A percentile compares a stretch with the other conserved stretches of the same genome.
These are phyloP conservation scores for Diacarnus erythraeanus DNA, from an alignment of 37 sponge, comb jelly and placozoan species.

Conservation along the genomic window DNA sequence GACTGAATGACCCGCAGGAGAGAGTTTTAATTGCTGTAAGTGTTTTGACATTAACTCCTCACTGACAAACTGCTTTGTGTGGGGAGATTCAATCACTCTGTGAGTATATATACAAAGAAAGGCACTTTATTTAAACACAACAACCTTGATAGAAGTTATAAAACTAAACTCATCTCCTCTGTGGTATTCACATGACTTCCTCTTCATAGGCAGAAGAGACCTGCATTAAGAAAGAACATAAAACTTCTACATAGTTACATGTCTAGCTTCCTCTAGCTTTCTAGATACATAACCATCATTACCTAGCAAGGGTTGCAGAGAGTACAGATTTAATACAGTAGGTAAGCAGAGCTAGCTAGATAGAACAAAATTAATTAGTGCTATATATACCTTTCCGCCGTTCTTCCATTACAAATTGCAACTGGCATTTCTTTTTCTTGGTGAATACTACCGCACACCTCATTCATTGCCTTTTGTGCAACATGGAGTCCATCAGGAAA, in stretches of 20 bases:
- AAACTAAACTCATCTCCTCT: too few relatives aligned
- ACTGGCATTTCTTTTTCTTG: not conserved
- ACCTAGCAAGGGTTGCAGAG: too few relatives aligned
- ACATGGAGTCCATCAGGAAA: too few relatives aligned
- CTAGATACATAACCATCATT: too few relatives aligned
- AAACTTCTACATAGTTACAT: too few relatives aligned
- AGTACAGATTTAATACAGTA: too few relatives aligned
- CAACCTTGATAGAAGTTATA: too few relatives aligned
- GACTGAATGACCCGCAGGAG: too few relatives aligned
- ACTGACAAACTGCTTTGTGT: conserved; percentile 37
- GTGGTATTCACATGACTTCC: not conserved
- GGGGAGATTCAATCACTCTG: not conserved
- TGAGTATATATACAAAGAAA: too few relatives aligned
- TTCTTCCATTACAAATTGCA: not conserved
- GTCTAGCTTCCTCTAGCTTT: too few relatives aligned
- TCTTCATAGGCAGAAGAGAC: not conserved
- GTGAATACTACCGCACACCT: not conserved
- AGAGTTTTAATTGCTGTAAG: conserved; percentile 43
- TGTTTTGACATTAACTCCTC: conserved; percentile 43
- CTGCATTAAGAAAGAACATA: not conserved
- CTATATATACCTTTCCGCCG: not conserved
- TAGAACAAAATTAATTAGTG: too few relatives aligned
- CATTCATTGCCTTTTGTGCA: not conserved
- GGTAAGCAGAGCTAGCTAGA: not conserved
- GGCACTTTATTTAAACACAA: too few relatives aligned